phyloP scores from a whole-genome alignment of 2,113 vertebrate genomes.

The Apeltes quadracus region DNA sequence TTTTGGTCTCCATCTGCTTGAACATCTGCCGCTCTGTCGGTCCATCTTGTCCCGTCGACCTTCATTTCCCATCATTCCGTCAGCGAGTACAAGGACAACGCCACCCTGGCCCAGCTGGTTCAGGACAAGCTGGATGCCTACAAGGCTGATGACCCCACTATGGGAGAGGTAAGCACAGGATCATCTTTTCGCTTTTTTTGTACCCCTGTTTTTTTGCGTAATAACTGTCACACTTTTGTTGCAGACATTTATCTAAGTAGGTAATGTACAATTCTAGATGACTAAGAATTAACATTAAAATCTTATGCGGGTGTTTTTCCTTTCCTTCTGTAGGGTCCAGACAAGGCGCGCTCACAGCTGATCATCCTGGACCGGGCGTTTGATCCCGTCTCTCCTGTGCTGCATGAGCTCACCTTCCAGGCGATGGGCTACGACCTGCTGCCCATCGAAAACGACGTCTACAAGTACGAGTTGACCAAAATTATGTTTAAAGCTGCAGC shows the following conservation, averaged over 20 bases:
- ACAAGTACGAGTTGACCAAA: conserved; percentile 81
- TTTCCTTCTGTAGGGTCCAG: conserved; percentile 84
- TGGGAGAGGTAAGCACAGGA: conserved; percentile 89
- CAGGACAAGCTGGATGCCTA: conserved; percentile 98
- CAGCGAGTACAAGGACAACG: conserved; percentile 92
- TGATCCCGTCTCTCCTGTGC: conserved; percentile 90
- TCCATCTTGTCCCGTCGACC: background rate
- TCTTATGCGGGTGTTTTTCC: background rate
- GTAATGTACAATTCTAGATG: background rate
- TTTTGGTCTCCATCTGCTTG: background rate
- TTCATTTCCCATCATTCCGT: background rate
- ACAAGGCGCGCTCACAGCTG: conserved; percentile 96
- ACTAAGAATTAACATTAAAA: background rate
- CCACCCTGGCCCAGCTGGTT: conserved; percentile 94
- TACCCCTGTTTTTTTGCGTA: background rate
- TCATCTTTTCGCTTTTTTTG: background rate
- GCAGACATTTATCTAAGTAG: background rate
- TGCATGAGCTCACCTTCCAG: conserved; percentile 96
- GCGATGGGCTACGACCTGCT: conserved; percentile 98
- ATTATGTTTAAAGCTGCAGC: background rate
- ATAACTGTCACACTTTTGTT: background rate
- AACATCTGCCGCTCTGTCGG: background rate
- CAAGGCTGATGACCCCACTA: conserved; percentile 97
- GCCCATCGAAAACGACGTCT: conserved; percentile 97
- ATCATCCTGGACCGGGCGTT: conserved; percentile 96